Percentiles rank a stretch among this genome's conserved stretches.
These are phyloP conservation scores for Lithophane ornitopus DNA, from an alignment of 2,888 invertebrate genomes.

Conservation along the genomic window DNA sequence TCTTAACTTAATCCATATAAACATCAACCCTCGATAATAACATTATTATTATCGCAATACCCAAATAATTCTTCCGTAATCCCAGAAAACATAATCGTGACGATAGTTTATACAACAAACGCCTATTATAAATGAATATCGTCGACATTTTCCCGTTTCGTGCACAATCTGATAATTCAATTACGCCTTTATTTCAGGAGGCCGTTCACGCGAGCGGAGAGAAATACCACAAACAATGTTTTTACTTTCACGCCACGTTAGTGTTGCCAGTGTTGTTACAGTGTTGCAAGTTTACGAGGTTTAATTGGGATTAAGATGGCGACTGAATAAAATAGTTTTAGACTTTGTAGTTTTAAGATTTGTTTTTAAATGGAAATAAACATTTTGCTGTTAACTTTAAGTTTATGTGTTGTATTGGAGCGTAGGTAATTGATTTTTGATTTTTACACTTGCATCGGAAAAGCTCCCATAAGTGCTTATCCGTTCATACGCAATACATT, in stretches of 20 bases:
- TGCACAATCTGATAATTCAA: constrained; percentile 70
- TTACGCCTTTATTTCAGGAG: constrained; percentile 65
- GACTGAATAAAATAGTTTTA: constrained; percentile 12
- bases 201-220: constrained; percentile 59
- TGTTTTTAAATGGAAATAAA: background rate
- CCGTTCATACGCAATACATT: background rate
- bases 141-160: constrained; percentile 63
- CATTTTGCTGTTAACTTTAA: background rate
- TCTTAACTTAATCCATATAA: constrained; percentile 20
- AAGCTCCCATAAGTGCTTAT: background rate
- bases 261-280: constrained; percentile 41
- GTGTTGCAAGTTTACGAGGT: constrained; percentile 59
- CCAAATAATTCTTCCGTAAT: constrained; percentile 49
- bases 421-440: too few relatives aligned
- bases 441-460: too few relatives aligned
- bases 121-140: constrained; percentile 60
- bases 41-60: constrained; percentile 37
- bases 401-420: background rate
- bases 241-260: constrained; percentile 63
- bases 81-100: constrained; percentile 54
- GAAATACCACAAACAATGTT: constrained; percentile 64
- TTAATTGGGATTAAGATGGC: constrained; percentile 54
- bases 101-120: constrained; percentile 66
- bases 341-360: constrained; percentile 41
- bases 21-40: constrained; percentile 27